These are phyloP conservation scores for Tachina lurida DNA, from an alignment of 2,888 invertebrate genomes.

Conservation along the genomic window DNA sequence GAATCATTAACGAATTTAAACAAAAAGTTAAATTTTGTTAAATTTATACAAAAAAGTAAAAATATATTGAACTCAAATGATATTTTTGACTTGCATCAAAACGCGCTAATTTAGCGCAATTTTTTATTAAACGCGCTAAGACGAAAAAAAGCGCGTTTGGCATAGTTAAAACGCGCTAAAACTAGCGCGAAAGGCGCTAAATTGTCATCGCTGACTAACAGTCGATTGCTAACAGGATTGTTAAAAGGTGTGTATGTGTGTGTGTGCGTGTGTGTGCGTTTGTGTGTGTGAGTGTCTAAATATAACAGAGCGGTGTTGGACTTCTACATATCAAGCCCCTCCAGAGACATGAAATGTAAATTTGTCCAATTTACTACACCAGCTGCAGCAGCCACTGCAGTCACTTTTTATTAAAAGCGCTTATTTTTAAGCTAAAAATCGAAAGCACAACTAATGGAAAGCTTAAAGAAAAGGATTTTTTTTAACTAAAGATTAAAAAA, in stretches of 20 bases:
- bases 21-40: no score
- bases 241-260: slow-evolving; percentile 1
- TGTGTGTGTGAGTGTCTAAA: slow-evolving; percentile 3
- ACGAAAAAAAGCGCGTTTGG: no score
- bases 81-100: no score
- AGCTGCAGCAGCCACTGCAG: neutral
- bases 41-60: no score
- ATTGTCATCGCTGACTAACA: no score
- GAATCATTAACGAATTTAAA: no score
- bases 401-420: slow-evolving; percentile 28
- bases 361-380: slow-evolving; percentile 32
- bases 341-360: slow-evolving; percentile 63
- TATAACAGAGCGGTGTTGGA: slow-evolving; percentile 23
- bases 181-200: no score
- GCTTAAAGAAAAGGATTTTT: neutral
- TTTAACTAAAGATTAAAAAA: neutral
- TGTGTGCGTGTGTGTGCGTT: neutral
- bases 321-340: slow-evolving; percentile 64
- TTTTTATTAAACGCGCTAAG: no score
- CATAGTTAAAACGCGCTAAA: no score
- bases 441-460: neutral
- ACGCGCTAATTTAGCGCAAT: no score
- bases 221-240: slow-evolving; percentile 61
- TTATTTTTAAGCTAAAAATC: neutral
- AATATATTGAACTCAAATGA: no score